Percentiles rank a stretch among this genome's conserved stretches.
Evolutionary conservation across 2,113 vertebrate genomes (phyloP).

Genomic region (Zosterops borbonicus): DNA sequence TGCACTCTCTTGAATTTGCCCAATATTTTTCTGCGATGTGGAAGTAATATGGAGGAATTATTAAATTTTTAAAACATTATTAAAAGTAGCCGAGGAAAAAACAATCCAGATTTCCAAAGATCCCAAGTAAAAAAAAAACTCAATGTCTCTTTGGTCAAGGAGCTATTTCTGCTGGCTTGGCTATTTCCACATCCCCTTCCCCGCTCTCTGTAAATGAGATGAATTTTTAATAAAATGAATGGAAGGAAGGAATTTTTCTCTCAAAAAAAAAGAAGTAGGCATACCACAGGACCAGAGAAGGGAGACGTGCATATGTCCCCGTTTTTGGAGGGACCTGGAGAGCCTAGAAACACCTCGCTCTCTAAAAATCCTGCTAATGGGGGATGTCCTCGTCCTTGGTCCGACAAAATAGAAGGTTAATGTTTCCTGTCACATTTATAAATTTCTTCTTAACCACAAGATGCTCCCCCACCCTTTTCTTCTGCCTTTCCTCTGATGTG

Average conservation of each 20-base stretch:
- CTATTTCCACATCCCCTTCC: background rate
- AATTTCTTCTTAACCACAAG: slow-evolving; percentile 10
- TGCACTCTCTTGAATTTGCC: background rate
- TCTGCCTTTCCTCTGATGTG: slow-evolving; percentile 65
- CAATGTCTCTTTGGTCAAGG: background rate
- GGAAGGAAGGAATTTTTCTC: slow-evolving; percentile 24
- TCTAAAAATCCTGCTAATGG: background rate
- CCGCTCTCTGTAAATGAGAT: fast-evolving
- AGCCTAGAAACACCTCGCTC: background rate
- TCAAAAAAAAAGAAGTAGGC: background rate
- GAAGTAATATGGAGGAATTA: background rate
- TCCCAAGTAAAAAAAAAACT: background rate
- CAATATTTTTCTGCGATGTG: background rate
- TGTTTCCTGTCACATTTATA: slow-evolving; percentile 27
- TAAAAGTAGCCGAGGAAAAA: background rate
- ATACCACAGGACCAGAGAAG: background rate
- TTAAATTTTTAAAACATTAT: background rate
- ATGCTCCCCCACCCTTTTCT: background rate
- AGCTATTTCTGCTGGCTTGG: background rate
- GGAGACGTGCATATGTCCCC: background rate
- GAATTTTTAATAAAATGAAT: slow-evolving; percentile 15
- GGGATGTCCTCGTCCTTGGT: background rate
- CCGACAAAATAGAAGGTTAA: slow-evolving; percentile 21
- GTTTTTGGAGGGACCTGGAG: background rate
- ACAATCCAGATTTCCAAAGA: background rate